These are phyloP conservation scores for Bombus ignitus DNA, from an alignment of 1,140 invertebrate species.

Conservation along the genomic window DNA sequence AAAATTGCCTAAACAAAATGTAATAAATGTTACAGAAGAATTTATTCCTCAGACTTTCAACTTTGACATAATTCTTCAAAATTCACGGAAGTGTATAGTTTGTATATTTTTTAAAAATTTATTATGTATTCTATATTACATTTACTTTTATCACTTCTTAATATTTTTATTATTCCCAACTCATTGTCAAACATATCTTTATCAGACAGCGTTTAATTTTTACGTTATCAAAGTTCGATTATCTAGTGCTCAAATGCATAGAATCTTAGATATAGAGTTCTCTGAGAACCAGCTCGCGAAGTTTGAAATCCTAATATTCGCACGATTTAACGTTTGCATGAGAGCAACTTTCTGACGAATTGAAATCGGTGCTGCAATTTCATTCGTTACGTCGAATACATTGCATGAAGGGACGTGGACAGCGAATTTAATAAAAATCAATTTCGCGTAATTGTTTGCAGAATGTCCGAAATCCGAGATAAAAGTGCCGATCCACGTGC, in stretches of 20 bases:
- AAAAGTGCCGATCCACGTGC: slow-evolving; percentile 22
- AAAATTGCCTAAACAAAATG: no score
- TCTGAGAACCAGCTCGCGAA: background rate
- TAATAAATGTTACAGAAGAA: no score
- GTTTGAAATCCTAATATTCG: background rate
- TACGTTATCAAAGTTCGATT: background rate
- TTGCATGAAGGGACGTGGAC: background rate
- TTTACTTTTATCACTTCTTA: background rate
- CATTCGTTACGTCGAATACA: background rate
- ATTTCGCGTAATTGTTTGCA: slow-evolving; percentile 33
- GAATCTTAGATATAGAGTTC: background rate
- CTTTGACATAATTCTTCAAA: background rate
- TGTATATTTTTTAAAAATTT: background rate
- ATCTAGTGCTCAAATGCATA: background rate
- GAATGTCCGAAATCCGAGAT: slow-evolving; percentile 13
- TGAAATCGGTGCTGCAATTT: no score
- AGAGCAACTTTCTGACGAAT: background rate
- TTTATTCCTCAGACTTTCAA: no score
- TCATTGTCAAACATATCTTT: background rate
- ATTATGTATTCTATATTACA: background rate
- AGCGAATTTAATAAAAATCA: slow-evolving; percentile 16
- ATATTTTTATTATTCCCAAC: background rate
- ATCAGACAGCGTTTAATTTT: background rate
- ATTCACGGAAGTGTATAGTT: background rate
- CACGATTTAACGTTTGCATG: background rate